Conservation (phyloP, 2,797 vertebrate species). For the Channallabes apus region DNA sequence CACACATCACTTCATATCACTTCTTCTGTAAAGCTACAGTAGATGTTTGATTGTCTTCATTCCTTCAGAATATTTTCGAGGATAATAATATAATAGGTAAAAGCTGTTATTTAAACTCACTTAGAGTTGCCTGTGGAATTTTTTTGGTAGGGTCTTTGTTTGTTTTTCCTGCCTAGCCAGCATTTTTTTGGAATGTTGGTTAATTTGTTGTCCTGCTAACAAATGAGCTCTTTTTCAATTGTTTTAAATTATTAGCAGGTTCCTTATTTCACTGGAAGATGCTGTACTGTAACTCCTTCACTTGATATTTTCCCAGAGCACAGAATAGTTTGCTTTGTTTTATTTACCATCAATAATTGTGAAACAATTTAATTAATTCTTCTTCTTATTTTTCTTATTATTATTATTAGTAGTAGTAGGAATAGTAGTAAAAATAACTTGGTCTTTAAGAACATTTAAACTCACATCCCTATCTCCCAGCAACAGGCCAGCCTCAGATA, state of each 20-base stretch:
- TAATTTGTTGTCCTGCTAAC: background rate
- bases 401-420: background rate
- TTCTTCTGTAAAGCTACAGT: background rate
- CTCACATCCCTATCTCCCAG: background rate
- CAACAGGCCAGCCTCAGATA: slow-evolving; percentile 19
- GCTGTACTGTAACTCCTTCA: background rate
- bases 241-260: background rate
- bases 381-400: background rate
- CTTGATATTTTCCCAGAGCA: background rate
- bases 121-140: background rate
- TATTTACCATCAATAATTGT: background rate
- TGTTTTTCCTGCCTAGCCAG: background rate
- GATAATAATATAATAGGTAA: background rate
- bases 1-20: too few species aligned
- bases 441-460: background rate
- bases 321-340: too few species aligned
- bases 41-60: background rate
- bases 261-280: background rate
- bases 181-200: background rate
- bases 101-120: background rate
- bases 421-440: background rate
- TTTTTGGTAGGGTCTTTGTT: background rate
- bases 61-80: background rate
- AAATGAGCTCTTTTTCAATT: background rate
- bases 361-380: background rate